Base-by-base conservation (phyloP, 1,140 invertebrate genomes). In the Ectropis grisescens region DNA sequence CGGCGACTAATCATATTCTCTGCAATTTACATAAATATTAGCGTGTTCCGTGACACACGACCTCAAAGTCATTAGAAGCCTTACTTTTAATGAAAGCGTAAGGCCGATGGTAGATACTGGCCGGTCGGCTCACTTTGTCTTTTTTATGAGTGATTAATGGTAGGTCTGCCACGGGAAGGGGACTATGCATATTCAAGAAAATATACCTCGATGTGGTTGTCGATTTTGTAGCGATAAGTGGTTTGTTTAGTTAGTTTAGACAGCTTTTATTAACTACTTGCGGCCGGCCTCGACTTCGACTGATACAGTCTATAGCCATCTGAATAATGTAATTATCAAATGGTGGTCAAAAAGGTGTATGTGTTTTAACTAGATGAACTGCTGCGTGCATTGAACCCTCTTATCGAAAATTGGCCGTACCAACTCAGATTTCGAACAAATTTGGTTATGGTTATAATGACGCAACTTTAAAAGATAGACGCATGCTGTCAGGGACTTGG, bases 11-110 rank as follows among this genome's bases (percentile, higher is more conserved):
- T 79, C 74, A 79, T 80, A 80, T 80, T 76, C 74, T 76, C 54
- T 48, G 61, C 68, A 76, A 76, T 76, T 76, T 80, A 76, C 69
- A 76, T 80, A 76, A 80, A 80, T 80, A 80, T 76, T 64, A 75
- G 59, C 66, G 56, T 68, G 66, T 71, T 65, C 61, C 70, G 74
- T 76, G 71, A 71, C 71, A 64, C 58, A 72, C 53, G 59, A 57
- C 42, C 49, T 52, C 2, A 0, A 31, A 31, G 45, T 47, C 45
- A 47, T 47, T 47, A 47, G 39, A 27, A 47, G 45, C 38, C 19
- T 41, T 19, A 19, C 33, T 40, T 44, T 58, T 69, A 75, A 68
- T 71, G 62, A 71, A 46, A 62, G 54, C 46, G 28, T 53, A 47
- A 57, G 49, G 49, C 51, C 46, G 69, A 71, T 71, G 60, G 31